Evolutionary conservation across 2,113 vertebrate species (phyloP), one percentile per base, ranked within the genome.

Genomic region (Eubucco bourcierii): DNA sequence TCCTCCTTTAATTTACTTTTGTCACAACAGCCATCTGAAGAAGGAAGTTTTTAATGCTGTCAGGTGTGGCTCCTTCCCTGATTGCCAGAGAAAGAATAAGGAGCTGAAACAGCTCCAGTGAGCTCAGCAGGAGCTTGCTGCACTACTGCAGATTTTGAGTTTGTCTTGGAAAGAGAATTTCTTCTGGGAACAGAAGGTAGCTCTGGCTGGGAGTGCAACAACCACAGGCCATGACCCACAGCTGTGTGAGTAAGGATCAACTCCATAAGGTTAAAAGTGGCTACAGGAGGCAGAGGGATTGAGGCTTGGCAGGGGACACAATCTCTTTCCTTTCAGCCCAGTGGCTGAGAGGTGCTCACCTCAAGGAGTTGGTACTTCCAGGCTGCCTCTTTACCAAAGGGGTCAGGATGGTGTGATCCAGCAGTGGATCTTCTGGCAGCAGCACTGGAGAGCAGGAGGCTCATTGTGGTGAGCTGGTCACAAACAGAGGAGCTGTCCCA

Each of bases 241-340:
- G 41, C 6, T 7, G 11, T 41, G 15, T 65, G 46, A 41, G 33
- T 63, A 41, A 9, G 25, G 24, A 87, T 12, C 5, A 33, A 13
- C 20, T 72, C 33, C 65, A 16, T 21, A 21, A 41, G 60, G 25
- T 70, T 65, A 66, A 58, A 84, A 19, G 33, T 60, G 4, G 16
- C 10, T 56, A 18, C 9, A 16, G 0, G 1, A 61, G 7, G 44
- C 44, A 37, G 64, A 61, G 73, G 3, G 7, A 29, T 15, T 3
- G 18, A 5, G 37, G 34, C 20, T 31, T 79, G 63, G 18, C 63
- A 34, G 34, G 37, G 37, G 18, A 33, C 33, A 21, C 4, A 28
- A 4, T 27, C 29, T 58, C 56, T 74, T n/a, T 46, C 6, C 29
- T 39, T 53, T 50, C 18, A 47, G 34, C 12, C 41, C 15, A 20